Evolutionary conservation across 2,888 invertebrate species (phyloP), one percentile per base, ranked within the genome.

Genomic region (Nymphalis urticae): DNA sequence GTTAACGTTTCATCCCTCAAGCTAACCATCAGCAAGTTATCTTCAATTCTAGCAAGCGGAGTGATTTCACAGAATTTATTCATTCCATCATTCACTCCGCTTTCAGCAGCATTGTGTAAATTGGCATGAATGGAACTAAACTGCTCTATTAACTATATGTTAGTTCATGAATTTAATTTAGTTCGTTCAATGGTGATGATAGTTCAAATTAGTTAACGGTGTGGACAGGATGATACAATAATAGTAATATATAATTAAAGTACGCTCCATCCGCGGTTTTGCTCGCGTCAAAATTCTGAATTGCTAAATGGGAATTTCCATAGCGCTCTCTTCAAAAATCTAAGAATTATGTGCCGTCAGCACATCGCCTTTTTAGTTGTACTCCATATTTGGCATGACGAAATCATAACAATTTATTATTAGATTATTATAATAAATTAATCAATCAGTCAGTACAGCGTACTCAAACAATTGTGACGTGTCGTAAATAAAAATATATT

Each of bases 1-100:
- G n/a, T 56, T 32, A 27, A 32, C 56, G 32, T 36, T 32, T 32
- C 56, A 42, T 42, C 13, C 42, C 13, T 42, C 27, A 36, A 32
- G 27, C 56, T 17, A n/a, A n/a, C 56, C 32, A 36, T 66, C 60
- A 66, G 60, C 60, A 50, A 61, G 47, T 53, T 60, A 66, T 66
- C 60, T 51, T 53, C 51, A 53, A 60, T 65, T 59, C 47, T 36
- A 65, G 51, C 53, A 48, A 53, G 51, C 50, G 59, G 50, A 60
- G 60, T 66, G 66, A 66, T 66, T 66, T 47, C 19, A 60, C 66
- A 51, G 66, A 66, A 66, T 61, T 66, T 54, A 66, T 66, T 61
- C 61, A 61, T 61, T 61, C 53, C 51, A 58, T 58, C 58, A 58
- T 36, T 58, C 27, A 58, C 66, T n/a, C 27, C 59, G 59, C 65